Base-by-base conservation (phyloP, 2,797 vertebrate genomes). In the Myoxocephalus aenaeus region DNA sequence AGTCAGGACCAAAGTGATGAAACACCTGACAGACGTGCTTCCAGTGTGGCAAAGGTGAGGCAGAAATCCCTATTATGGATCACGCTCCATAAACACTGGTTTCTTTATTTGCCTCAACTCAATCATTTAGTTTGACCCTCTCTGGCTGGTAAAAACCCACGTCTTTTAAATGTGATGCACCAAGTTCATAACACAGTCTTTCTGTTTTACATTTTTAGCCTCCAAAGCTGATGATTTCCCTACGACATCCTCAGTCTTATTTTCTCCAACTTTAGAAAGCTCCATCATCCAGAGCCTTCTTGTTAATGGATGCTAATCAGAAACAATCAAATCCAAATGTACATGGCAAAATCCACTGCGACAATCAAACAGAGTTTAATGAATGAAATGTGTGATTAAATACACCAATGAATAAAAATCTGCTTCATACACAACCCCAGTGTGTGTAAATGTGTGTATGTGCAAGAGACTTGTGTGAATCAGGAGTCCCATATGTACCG, bases 321-420 rank as follows among this genome's bases (percentile, higher is more conserved):
- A 7, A 73, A 44, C 61, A 27, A 74, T 80, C 7, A 73, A 82
- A 79, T 75, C 32, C 82, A 79, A 74, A 42, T 64, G 25, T 64
- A 63, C 62, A 70, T 64, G 70, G n/a, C 29, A 65, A 73, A 73
- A 58, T 58, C 76, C 75, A 82, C 77, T 75, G 82, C 68, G 73
- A 88, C 85, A 87, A 84, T 87, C 86, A 89, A 85, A 85, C 84
- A 86, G 78, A 85, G 80, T 91, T 90, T 92, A 92, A 92, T 93
- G 83, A 68, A 81, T 73, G 78, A 89, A 90, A 89, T 61, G 79
- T 83, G 82, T 79, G 78, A 92, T 83, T 88, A 42, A 83, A 83
- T 90, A 91, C 85, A 87, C 82, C 34, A 61, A 87, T 82, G 84
- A 65, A 81, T 58, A 73, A 82, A 86, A 79, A 83, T 65, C 65